Conservation (phyloP, 2,888 invertebrate species). For the Tipula unca region DNA sequence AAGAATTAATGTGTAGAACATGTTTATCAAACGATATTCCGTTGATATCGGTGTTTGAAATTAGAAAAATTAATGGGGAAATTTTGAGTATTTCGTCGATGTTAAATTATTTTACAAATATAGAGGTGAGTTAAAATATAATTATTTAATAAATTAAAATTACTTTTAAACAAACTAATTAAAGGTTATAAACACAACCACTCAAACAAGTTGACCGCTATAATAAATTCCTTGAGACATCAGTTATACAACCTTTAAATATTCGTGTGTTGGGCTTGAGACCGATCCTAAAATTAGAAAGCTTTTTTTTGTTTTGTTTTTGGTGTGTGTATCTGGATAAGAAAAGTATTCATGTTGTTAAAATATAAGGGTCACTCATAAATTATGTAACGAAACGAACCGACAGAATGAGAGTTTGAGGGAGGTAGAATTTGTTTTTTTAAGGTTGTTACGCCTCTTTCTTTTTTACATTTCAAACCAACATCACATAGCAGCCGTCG, state of each 20-base stretch:
- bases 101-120: not conserved
- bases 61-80: not conserved
- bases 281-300: conserved; percentile 1
- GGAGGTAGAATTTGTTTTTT: not conserved
- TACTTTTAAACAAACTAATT: not conserved
- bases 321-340: not conserved
- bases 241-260: not conserved
- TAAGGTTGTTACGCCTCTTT: conserved; percentile 14
- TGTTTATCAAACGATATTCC: conserved; percentile 15
- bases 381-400: conserved; percentile 14
- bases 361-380: conserved; percentile 14
- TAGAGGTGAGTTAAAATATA: not conserved
- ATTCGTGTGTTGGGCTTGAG: not conserved
- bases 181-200: not conserved
- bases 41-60: not conserved
- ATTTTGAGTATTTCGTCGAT: not conserved
- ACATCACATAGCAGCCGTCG: conserved; percentile 3
- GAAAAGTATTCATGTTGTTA: not conserved
- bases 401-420: not conserved
- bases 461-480: conserved; percentile 8
- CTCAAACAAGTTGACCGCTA: not conserved
- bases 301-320: not conserved
- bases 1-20: conserved; percentile 1
- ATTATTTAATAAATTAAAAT: not conserved
- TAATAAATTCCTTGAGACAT: not conserved